Percentiles rank a stretch among this genome's conserved stretches.
Evolutionary conservation across 37 sponge, comb jelly and placozoan genomes (phyloP).

Genomic region (Sycon ciliatum): DNA sequence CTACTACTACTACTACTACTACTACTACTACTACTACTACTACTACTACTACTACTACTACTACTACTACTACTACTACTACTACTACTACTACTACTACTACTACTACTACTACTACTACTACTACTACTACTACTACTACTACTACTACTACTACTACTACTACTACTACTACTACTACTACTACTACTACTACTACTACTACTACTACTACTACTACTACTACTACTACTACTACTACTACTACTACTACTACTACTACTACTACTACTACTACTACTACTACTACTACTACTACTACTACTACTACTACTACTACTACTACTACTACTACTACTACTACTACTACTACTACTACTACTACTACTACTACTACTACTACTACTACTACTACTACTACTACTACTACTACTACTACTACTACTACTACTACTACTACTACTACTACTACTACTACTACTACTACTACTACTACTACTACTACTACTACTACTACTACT

Average conservation of each 20-base stretch:
- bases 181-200: background rate
- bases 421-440: slow-evolving; percentile 9
- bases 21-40: slow-evolving; percentile 9
- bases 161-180: slow-evolving; percentile 9
- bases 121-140: slow-evolving; percentile 9
- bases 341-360: slow-evolving; percentile 9
- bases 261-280: slow-evolving; percentile 9
- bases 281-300: slow-evolving; percentile 9
- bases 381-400: slow-evolving; percentile 9
- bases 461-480: slow-evolving; percentile 9
- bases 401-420: slow-evolving; percentile 9
- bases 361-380: slow-evolving; percentile 9
- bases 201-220: slow-evolving; percentile 9
- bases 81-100: slow-evolving; percentile 9
- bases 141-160: slow-evolving; percentile 9
- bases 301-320: slow-evolving; percentile 9
- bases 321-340: slow-evolving; percentile 9
- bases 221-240: slow-evolving; percentile 9
- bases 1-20: slow-evolving; percentile 9
- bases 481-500: slow-evolving; percentile 9
- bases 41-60: slow-evolving; percentile 9
- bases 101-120: slow-evolving; percentile 9
- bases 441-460: slow-evolving; percentile 9
- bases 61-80: slow-evolving; percentile 9
- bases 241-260: slow-evolving; percentile 9